These are phyloP conservation scores for Macrosteles quadrilineatus DNA, from an alignment of 1,140 invertebrate genomes.

Conservation along the genomic window DNA sequence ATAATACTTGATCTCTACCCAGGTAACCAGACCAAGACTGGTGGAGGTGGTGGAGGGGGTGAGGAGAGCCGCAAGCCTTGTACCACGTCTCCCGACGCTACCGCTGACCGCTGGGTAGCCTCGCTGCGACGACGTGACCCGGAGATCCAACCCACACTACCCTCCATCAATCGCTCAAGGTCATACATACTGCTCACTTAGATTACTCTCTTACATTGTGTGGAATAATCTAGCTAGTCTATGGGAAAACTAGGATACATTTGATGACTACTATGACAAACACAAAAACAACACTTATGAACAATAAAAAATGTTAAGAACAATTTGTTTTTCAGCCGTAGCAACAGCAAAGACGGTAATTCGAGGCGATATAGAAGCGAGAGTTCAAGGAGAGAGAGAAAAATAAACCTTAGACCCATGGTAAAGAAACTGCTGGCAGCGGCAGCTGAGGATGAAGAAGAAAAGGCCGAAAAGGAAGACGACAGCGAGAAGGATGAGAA, in stretches of 20 bases:
- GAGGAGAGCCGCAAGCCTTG: slow-evolving; percentile 7
- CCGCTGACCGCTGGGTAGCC: slow-evolving; percentile 58
- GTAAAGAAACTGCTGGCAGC: slow-evolving; percentile 34
- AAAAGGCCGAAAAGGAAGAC: slow-evolving; percentile 23
- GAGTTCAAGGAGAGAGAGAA: slow-evolving; percentile 28
- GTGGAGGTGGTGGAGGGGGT: slow-evolving; percentile 29
- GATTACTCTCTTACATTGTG: too few relatives aligned
- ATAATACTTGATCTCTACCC: too few relatives aligned
- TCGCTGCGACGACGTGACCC: slow-evolving; percentile 64
- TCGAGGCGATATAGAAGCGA: slow-evolving; percentile 39
- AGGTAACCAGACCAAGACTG: too few relatives aligned
- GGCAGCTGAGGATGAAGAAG: slow-evolving; percentile 28
- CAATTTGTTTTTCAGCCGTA: slow-evolving; percentile 12
- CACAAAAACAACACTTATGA: too few relatives aligned
- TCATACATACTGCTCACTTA: slow-evolving; percentile 35
- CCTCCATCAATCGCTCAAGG: slow-evolving; percentile 55
- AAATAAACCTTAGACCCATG: slow-evolving; percentile 35
- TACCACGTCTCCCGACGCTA: slow-evolving; percentile 40
- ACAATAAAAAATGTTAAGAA: too few relatives aligned
- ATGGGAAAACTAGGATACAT: too few relatives aligned
- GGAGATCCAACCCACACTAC: slow-evolving; percentile 64
- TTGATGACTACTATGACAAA: too few relatives aligned
- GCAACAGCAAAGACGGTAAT: slow-evolving; percentile 29
- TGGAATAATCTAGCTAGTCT: too few relatives aligned
- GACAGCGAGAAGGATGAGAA: slow-evolving; percentile 40